Base-by-base conservation (phyloP, 1,140 invertebrate genomes). In the Zelostemma sp. region DNA sequence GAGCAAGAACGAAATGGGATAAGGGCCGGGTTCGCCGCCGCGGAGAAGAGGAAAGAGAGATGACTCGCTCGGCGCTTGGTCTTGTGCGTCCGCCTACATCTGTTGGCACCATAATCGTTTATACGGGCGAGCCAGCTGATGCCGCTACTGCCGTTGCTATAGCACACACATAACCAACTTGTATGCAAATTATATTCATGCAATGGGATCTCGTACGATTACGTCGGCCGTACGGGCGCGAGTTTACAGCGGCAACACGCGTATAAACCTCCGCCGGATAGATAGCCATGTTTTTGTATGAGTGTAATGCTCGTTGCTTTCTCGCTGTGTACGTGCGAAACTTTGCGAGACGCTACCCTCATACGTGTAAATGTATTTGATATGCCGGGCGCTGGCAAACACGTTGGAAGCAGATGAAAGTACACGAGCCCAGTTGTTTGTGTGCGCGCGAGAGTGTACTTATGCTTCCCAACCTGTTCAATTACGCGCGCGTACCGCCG, bases 101-200 rank as follows among this genome's bases (percentile, higher is more conserved):
- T 85, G 84, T 85, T 84, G 80, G 80, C 76, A 77, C 82, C 83
- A 85, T 83, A 83, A 85, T 83, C 84, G 83, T 84, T 85, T 85
- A 85, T 85, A 84, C 80, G 79, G 78, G 75, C 80, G 68, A 71
- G 78, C 81, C 83, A 85, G 83, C 81, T 85, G 83, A 85, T 85
- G 80, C 81, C 73, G 73, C 31, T 54, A 57, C 72, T 72, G 53
- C 47, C 57, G 65, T 74, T 73, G 41, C 40, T 21, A 68, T 61
- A 64, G 57, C 56, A 25, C 57, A 76, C 82, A 85, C 79, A n/a
- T n/a, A 83, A 82, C 80, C 80, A 83, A 85, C 82, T 85, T 85
- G 82, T 85, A 86, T 86, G 84, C 82, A 86, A 85, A 86, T 85
- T 83, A 86, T 85, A 85, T 85, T 84, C 83, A 85, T 85, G 84